Percentiles rank a stretch among this genome's conserved stretches.
These are phyloP conservation scores for Alviniconcha strummeri DNA, from an alignment of 2,888 invertebrate species.

Conservation along the genomic window DNA sequence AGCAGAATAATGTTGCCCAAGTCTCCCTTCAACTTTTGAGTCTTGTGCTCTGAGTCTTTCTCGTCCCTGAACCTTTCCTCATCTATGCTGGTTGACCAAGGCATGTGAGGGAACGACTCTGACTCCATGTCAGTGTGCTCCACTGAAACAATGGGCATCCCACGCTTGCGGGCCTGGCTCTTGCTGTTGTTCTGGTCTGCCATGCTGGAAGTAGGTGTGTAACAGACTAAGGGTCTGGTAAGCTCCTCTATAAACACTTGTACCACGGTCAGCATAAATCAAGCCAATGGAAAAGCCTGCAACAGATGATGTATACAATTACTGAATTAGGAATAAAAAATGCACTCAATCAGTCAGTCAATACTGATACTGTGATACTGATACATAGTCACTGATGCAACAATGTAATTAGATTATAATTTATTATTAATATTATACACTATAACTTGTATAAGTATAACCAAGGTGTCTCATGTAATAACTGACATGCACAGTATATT, in stretches of 20 bases:
- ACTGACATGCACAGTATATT: no score
- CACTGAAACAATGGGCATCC: constrained; percentile 30
- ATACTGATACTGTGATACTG: no score
- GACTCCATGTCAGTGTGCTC: constrained; percentile 47
- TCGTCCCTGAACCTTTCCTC: constrained; percentile 27
- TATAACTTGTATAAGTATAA: no score
- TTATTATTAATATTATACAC: no score
- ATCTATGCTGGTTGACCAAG: constrained; percentile 37
- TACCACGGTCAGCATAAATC: not conserved
- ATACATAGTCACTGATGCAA: no score
- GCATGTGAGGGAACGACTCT: constrained; percentile 52
- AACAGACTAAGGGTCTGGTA: constrained; percentile 10
- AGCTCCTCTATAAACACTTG: constrained; percentile 22
- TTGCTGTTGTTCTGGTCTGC: not conserved
- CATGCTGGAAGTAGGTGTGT: not conserved
- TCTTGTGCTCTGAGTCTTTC: constrained; percentile 22
- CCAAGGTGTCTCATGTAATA: no score
- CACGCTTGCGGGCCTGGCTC: constrained; percentile 30
- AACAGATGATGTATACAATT: no score
- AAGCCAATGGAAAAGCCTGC: no score
- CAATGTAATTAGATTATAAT: no score
- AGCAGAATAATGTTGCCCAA: constrained; percentile 86
- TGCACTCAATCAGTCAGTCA: no score
- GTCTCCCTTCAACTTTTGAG: constrained; percentile 63
- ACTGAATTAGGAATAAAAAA: no score